These are phyloP conservation scores for Psammodynastes pulverulentus DNA, from an alignment of 2,113 vertebrate genomes.

Conservation along the genomic window DNA sequence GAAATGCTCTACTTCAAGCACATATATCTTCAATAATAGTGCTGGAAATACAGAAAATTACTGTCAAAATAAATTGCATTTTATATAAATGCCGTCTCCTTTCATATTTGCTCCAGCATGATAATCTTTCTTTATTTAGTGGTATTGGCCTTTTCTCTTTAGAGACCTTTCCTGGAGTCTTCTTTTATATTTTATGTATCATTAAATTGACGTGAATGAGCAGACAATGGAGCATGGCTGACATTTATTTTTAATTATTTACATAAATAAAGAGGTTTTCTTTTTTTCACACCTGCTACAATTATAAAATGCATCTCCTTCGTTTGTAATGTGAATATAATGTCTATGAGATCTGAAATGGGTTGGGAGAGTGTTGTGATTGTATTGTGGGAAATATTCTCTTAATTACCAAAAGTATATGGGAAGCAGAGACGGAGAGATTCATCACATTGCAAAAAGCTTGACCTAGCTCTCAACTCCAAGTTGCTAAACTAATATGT, in stretches of 20 bases:
- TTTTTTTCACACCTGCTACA: slow-evolving; percentile 49
- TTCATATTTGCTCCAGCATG: slow-evolving; percentile 49
- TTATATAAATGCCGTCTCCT: slow-evolving; percentile 64
- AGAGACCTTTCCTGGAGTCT: slow-evolving; percentile 59
- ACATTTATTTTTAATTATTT: slow-evolving; percentile 71
- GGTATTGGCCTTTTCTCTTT: slow-evolving; percentile 65
- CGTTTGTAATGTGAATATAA: slow-evolving; percentile 44
- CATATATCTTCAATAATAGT: slow-evolving; percentile 63
- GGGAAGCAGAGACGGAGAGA: not conserved
- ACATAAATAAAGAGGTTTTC: slow-evolving; percentile 57
- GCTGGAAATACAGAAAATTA: slow-evolving; percentile 62
- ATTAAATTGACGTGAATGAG: slow-evolving; percentile 63
- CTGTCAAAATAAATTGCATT: slow-evolving; percentile 62
- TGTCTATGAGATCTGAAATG: slow-evolving; percentile 15
- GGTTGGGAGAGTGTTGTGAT: not conserved
- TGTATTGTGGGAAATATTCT: not conserved
- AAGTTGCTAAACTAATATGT: not conserved
- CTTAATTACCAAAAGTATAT: not conserved
- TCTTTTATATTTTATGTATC: slow-evolving; percentile 62
- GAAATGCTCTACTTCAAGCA: slow-evolving; percentile 54
- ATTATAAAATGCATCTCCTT: slow-evolving; percentile 51
- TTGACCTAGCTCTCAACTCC: not conserved
- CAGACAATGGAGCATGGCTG: slow-evolving; percentile 48
- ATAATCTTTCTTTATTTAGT: slow-evolving; percentile 65
- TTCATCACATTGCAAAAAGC: rapidly evolving